Conservation (phyloP, 1,140 invertebrate genomes). For the Trichonephila clavata region DNA sequence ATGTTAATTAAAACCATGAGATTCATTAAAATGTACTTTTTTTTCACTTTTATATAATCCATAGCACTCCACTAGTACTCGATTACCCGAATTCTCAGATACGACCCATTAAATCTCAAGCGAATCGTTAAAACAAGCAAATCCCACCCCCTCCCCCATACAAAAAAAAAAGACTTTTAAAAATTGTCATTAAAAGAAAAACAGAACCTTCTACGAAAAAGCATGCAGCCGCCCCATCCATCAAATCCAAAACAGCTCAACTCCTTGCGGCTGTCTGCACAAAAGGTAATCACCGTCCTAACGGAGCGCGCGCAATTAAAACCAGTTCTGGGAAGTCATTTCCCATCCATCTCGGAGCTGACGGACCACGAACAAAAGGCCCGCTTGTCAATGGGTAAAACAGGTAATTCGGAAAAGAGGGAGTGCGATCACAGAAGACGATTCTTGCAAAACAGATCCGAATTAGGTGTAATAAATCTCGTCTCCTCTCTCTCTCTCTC, state of each 20-base stretch:
- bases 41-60: too few relatives aligned
- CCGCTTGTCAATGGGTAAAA: background rate
- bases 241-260: conserved; percentile 29
- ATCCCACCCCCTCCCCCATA: background rate
- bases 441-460: background rate
- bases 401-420: conserved; percentile 17
- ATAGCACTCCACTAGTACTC: too few relatives aligned
- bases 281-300: conserved; percentile 14
- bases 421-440: background rate
- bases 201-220: background rate
- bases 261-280: conserved; percentile 12
- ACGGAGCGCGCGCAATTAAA: conserved; percentile 14
- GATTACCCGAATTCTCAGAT: too few relatives aligned
- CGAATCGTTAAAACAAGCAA: too few relatives aligned
- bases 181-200: background rate
- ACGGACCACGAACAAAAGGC: conserved; percentile 11
- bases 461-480: background rate
- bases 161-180: background rate
- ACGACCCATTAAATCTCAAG: too few relatives aligned
- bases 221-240: conserved; percentile 10
- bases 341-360: conserved; percentile 9
- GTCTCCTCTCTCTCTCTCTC: too few relatives aligned
- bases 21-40: too few relatives aligned
- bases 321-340: conserved; percentile 21
- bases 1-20: too few relatives aligned